Base-by-base conservation (phyloP, 2,113 vertebrate genomes). In the Piprites chloris region DNA sequence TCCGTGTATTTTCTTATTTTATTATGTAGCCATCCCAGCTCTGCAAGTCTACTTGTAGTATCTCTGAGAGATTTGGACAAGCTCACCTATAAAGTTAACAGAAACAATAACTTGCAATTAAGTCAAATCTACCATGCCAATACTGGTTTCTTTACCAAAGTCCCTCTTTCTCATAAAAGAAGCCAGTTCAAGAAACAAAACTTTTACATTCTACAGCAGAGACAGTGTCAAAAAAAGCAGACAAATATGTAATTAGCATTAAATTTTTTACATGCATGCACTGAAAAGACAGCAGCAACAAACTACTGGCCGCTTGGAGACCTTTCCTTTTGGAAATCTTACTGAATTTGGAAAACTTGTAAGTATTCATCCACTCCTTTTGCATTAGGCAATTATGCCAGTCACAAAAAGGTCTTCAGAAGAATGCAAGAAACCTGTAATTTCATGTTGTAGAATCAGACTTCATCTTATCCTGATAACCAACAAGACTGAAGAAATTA, bases 21-120 rank as follows among this genome's bases (percentile, higher is more conserved):
- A 96, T 99, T 99, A 97, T 99, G 99, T 37, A 99, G 97, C 99
- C 99, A 99, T 17, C 99, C 99, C 58, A 99, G 92, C 91, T 99
- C 99, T 6, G 99, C 98, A 81, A 99, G 98, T 58, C 99, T 97
- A 56, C 98, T 97, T 94, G 99, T 98, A 35, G 98, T 99, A 97
- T 99, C 99, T 96, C 99, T 97, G 67, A 99, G 98, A 61, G 99
- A 99, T 92, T 98, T 99, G 53, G 98, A 99, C 61, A 99, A 79
- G 63, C 98, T 98, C 91, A 99, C 98, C 99, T 99, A 58, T 26
- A 92, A 95, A 94, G 32, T 71, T 66, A 93, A 66, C 15, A 93
- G 27, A 92, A 62, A 92, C 28, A 53, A 63, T 9, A 75, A 42
- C 8, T 63, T 72, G 49, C 39, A 84, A 44, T 59, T 61, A 72